A percentile compares a stretch with the other conserved stretches of the same genome.
phyloP scores from a whole-genome alignment of 1,140 invertebrate genomes.

The Drosophila bocki region DNA sequence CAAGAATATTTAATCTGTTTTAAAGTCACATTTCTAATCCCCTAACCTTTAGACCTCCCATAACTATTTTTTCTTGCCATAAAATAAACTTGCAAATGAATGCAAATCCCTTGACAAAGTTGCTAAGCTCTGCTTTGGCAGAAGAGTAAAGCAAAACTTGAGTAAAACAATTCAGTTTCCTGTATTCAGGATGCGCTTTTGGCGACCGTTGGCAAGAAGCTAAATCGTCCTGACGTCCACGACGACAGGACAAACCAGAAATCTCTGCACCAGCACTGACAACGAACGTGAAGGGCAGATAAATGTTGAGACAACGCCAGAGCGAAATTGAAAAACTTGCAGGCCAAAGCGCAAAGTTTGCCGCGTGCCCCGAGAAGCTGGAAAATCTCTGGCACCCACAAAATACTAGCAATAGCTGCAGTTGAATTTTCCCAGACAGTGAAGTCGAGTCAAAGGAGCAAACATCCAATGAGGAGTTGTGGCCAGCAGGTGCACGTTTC shows the following conservation, averaged over 20 bases:
- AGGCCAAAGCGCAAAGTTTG: conserved; percentile 53
- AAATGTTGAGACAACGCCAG: conserved; percentile 51
- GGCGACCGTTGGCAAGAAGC: conserved; percentile 23
- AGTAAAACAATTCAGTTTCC: conserved; percentile 38
- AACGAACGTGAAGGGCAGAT: conserved; percentile 41
- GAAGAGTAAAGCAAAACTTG: conserved; percentile 17
- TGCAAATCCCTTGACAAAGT: conserved; percentile 20
- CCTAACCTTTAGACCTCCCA: not conserved
- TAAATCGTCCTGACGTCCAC: conserved; percentile 16
- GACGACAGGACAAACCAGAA: conserved; percentile 16
- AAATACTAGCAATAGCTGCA: conserved; percentile 11
- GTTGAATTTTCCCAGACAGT: conserved; percentile 11
- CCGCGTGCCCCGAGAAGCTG: conserved; percentile 44
- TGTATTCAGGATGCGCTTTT: conserved; percentile 35
- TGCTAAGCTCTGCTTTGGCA: not conserved
- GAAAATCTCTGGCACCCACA: conserved; percentile 1
- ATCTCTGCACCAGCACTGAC: conserved; percentile 46
- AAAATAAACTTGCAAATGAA: conserved; percentile 22
- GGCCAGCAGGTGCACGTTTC: conserved; percentile 34
- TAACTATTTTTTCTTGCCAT: not conserved
- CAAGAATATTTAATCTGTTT: not conserved
- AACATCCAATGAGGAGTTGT: conserved; percentile 6
- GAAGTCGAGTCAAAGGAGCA: conserved; percentile 15
- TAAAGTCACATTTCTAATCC: not conserved
- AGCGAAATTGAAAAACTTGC: conserved; percentile 74